These are phyloP conservation scores for Parnassius orleans DNA, from an alignment of 2,888 invertebrate genomes.

Conservation along the genomic window DNA sequence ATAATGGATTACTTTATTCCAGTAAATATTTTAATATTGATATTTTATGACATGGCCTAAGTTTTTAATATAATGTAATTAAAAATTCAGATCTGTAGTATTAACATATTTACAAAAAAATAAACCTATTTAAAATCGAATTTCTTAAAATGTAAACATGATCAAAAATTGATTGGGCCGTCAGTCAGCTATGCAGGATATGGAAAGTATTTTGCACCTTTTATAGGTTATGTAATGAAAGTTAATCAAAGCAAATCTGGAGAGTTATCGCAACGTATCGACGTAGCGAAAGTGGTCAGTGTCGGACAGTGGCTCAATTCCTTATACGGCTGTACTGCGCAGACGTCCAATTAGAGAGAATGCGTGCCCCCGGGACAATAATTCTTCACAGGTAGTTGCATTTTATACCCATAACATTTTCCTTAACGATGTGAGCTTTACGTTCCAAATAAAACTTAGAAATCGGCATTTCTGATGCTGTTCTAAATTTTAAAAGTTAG, in stretches of 20 bases:
- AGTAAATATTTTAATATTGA: too few relatives aligned
- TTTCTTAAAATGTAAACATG: too few relatives aligned
- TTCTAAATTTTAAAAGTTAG: neutral
- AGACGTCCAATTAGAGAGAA: conserved; percentile 77
- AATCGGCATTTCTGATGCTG: neutral
- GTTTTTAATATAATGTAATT: too few relatives aligned
- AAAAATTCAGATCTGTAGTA: too few relatives aligned
- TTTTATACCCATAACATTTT: conserved; percentile 16
- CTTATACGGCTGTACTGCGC: conserved; percentile 59
- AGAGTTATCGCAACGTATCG: conserved; percentile 22
- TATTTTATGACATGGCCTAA: too few relatives aligned
- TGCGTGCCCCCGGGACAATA: conserved; percentile 54
- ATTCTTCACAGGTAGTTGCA: conserved; percentile 56
- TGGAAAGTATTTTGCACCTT: conserved; percentile 9
- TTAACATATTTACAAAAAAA: too few relatives aligned
- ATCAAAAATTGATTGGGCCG: neutral
- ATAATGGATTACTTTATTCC: too few relatives aligned
- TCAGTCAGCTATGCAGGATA: conserved; percentile 4
- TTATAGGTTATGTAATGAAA: conserved; percentile 13
- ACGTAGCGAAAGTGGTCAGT: conserved; percentile 66
- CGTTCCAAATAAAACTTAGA: conserved; percentile 1
- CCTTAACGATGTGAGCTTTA: conserved; percentile 11
- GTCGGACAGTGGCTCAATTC: conserved; percentile 52
- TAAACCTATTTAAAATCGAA: too few relatives aligned
- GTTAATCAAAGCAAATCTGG: conserved; percentile 18